Conservation (phyloP, 2,113 vertebrate genomes). For the Trinectes maculatus region DNA sequence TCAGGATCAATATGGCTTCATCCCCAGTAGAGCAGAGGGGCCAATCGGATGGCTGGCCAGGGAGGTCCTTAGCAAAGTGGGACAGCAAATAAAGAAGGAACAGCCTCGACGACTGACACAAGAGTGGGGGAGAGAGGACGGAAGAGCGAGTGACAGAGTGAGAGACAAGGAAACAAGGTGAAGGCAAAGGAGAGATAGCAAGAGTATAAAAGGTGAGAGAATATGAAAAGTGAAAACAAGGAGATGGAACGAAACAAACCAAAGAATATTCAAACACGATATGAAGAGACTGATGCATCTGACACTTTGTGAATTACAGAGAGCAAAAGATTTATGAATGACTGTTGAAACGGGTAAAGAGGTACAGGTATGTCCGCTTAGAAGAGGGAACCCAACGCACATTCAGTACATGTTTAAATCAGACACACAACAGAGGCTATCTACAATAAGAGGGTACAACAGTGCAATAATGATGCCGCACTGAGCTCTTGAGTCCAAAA, state of each 20-base stretch:
- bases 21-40: constrained; percentile 47
- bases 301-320: constrained; percentile 42
- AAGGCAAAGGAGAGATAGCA: background rate
- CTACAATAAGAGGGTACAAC: constrained; percentile 65
- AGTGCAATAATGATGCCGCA: constrained; percentile 58
- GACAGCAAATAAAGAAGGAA: constrained; percentile 61
- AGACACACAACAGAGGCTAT: constrained; percentile 61
- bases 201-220: background rate
- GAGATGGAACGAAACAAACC: background rate
- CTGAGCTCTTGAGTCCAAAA: constrained; percentile 53
- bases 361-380: constrained; percentile 70
- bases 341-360: constrained; percentile 51
- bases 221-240: background rate
- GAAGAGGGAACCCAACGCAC: constrained; percentile 59
- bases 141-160: background rate
- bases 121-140: constrained; percentile 19
- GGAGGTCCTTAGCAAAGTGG: constrained; percentile 67
- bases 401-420: constrained; percentile 68
- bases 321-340: constrained; percentile 23
- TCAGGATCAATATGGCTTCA: constrained; percentile 77
- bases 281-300: constrained; percentile 50
- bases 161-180: background rate
- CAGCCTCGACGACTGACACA: constrained; percentile 38
- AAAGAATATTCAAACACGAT: constrained; percentile 22
- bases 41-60: constrained; percentile 51